Conservation (phyloP, 64 coral and sea anemone genomes). For the Pachyseris speciosa region DNA sequence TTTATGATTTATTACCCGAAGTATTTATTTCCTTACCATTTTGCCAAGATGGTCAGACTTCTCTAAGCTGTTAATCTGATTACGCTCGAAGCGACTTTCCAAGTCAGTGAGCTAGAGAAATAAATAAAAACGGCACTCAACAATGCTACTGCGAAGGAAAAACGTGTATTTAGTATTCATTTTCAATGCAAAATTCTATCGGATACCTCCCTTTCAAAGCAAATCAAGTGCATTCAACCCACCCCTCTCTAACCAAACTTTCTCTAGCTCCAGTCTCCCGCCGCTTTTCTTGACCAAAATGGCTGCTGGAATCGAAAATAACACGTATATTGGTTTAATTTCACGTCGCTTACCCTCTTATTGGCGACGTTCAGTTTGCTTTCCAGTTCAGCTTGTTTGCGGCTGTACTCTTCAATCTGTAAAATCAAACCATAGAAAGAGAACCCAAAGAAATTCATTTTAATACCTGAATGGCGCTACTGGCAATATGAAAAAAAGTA, state of each 20-base stretch:
- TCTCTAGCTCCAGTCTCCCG: neutral
- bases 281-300: neutral
- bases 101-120: conserved; percentile 46
- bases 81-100: conserved; percentile 55
- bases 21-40: conserved; percentile 5
- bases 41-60: conserved; percentile 60
- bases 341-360: conserved; percentile 63
- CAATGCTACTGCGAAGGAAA: neutral
- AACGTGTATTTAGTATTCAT: too few species aligned
- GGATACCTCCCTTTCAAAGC: too few species aligned
- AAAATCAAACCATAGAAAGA: neutral
- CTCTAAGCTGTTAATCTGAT: conserved; percentile 44
- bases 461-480: too few species aligned
- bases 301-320: neutral
- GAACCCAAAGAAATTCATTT: too few species aligned
- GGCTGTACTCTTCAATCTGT: conserved; percentile 75
- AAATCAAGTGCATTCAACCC: too few species aligned
- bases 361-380: conserved; percentile 84
- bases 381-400: conserved; percentile 73
- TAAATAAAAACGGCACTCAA: neutral
- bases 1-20: too few species aligned
- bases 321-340: neutral
- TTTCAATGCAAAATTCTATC: too few species aligned
- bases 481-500: too few species aligned
- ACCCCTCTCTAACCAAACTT: neutral